These are phyloP conservation scores for Chloroclystis v-ata DNA, from an alignment of 2,888 invertebrate genomes.

Conservation along the genomic window DNA sequence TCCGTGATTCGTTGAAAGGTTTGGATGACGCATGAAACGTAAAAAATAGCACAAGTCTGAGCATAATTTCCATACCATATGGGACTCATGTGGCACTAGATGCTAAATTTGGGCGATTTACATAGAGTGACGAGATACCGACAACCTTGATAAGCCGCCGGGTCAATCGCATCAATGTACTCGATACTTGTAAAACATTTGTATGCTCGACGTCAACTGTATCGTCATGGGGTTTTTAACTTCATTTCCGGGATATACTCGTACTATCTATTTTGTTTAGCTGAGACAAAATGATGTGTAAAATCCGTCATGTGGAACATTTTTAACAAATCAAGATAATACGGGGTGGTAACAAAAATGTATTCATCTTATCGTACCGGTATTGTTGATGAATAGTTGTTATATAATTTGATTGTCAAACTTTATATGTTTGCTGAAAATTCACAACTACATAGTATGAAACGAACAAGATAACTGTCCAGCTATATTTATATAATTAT, in stretches of 20 bases:
- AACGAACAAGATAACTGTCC: no score
- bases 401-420: no score
- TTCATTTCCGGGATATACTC: slow-evolving; percentile 37
- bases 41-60: not conserved
- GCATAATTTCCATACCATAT: not conserved
- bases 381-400: no score
- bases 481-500: no score
- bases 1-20: not conserved
- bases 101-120: slow-evolving; percentile 16
- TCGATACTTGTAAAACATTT: slow-evolving; percentile 36
- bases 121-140: slow-evolving; percentile 14
- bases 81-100: not conserved
- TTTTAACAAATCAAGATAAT: no score
- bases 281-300: not conserved
- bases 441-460: no score
- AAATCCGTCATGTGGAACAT: no score
- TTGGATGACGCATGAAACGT: not conserved
- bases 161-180: slow-evolving; percentile 46
- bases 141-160: slow-evolving; percentile 39
- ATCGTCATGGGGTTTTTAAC: slow-evolving; percentile 31
- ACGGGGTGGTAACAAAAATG: no score
- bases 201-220: slow-evolving; percentile 27
- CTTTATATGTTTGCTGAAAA: no score
- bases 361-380: no score
- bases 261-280: slow-evolving; percentile 11